Conservation (phyloP, 2,113 vertebrate species). For the Rynchops niger region DNA sequence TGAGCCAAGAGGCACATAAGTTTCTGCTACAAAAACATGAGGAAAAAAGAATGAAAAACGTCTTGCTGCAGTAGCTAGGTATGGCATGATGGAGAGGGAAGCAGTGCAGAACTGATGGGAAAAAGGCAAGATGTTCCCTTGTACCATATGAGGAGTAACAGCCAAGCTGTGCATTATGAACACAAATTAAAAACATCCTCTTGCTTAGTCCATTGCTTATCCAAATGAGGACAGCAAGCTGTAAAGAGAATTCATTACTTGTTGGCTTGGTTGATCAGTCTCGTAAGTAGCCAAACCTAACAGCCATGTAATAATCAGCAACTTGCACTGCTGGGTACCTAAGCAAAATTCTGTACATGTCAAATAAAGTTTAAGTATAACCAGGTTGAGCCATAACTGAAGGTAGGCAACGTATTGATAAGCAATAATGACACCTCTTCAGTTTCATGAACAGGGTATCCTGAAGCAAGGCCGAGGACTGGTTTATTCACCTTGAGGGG, state of each 20-base stretch:
- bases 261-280: neutral
- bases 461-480: neutral
- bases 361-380: neutral
- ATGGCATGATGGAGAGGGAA: neutral
- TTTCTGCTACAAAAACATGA: neutral
- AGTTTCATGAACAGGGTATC: neutral
- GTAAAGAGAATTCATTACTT: slow-evolving; percentile 21
- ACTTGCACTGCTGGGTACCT: neutral
- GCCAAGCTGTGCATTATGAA: neutral
- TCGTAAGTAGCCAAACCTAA: neutral
- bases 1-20: neutral
- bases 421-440: neutral
- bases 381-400: neutral
- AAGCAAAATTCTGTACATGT: neutral
- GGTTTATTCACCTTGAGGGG: neutral
- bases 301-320: neutral
- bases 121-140: slow-evolving; percentile 15
- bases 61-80: neutral
- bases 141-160: neutral
- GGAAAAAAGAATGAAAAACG: neutral
- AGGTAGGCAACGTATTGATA: neutral
- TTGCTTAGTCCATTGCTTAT: slow-evolving; percentile 1
- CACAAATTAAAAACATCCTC: neutral
- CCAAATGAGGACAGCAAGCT: slow-evolving; percentile 23
- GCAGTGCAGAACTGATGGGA: slow-evolving; percentile 24